Evolutionary conservation across 2,888 invertebrate species (phyloP), one percentile per base, ranked within the genome.

Genomic region (Salticus scenicus): DNA sequence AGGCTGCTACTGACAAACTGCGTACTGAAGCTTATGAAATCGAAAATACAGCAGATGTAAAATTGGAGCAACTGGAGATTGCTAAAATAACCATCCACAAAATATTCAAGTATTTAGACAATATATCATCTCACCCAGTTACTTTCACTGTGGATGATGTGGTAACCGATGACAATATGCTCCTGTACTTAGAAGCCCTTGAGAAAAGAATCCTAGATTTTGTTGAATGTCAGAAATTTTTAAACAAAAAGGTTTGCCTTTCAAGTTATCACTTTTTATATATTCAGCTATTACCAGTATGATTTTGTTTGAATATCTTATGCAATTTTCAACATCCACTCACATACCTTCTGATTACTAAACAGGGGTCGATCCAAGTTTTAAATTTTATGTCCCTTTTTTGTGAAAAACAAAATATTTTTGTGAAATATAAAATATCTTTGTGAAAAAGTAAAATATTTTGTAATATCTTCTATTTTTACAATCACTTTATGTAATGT

Each of bases 141-240:
- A n/a, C 83, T 20, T 73, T 84, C 24, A 63, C 77, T 14, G 69
- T 78, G 10, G 83, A 84, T 28, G 37, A 73, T n/a, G 69, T 66
- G 0, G 73, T 84, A 10, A 78, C 83, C 20, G 77, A 84, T 67
- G 83, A 84, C 37, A 84, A 84, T 73, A 12, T 84, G 0, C 41
- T 84, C 10, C 69, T 64, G 17, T 84, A 84, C 14, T 72, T 84
- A 17, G 83, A 77, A 73, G 72, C 77, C 0, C 41, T 78, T 17
- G 83, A 84, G 31, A 27, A 72, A 14, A 73, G 67, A 30, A 37
- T 77, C 5, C 67, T 73, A n/a, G 83, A 84, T 27, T 24, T 77
- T 0, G 66, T 78, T 20, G 72, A 63, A 2, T 84, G 67, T 28
- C 63, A 76, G 24, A 72, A 30, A 24, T 30, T 31, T 51, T 69